Evolutionary conservation across 2,797 vertebrate species (phyloP).

Genomic region (Periparus ater): DNA sequence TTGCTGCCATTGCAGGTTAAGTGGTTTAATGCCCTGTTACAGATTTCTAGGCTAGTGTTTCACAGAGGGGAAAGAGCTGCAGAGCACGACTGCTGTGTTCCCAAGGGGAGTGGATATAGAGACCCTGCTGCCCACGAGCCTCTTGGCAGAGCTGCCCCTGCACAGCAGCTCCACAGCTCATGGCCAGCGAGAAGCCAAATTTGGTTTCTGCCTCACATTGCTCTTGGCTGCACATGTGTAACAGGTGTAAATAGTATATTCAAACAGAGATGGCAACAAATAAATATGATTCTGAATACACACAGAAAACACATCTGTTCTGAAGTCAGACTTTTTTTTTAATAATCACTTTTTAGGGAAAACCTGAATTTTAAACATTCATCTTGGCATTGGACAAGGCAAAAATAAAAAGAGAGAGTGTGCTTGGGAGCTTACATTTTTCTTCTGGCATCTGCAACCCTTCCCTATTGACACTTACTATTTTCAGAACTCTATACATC

Average conservation of each 20-base stretch:
- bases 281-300: not conserved
- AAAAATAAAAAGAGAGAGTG: conserved; percentile 27
- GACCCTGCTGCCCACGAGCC: not conserved
- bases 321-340: not conserved
- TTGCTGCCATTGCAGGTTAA: not conserved
- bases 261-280: not conserved
- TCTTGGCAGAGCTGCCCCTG: not conserved
- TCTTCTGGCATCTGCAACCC: conserved; percentile 31
- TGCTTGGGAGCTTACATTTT: conserved; percentile 27
- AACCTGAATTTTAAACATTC: conserved; percentile 3
- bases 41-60: not conserved
- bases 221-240: not conserved
- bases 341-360: not conserved
- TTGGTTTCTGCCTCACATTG: not conserved
- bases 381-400: not conserved
- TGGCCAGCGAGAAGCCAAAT: fast-evolving
- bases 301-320: not conserved
- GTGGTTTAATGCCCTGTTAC: not conserved
- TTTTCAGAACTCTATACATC: conserved; percentile 47
- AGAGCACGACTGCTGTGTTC: not conserved
- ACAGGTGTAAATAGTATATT: not conserved
- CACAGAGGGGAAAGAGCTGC: not conserved
- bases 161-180: fast-evolving
- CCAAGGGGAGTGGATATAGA: not conserved
- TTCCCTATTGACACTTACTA: conserved; percentile 25